Evolutionary conservation across 2,888 invertebrate species (phyloP).

Genomic region (Polymixis lichenea): DNA sequence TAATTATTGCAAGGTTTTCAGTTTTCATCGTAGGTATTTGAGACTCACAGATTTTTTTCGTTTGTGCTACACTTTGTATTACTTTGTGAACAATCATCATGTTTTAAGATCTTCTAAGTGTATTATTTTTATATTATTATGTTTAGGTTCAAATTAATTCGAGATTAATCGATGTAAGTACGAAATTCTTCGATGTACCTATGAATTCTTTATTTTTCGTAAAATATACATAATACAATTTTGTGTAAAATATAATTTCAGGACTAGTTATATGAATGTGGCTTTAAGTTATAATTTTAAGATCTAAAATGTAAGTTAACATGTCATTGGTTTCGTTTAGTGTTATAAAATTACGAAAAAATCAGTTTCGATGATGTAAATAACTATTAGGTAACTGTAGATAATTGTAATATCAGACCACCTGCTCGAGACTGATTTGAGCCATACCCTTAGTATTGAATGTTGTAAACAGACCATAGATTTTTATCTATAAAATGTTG

Average conservation of each 20-base stretch:
- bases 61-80: slow-evolving; percentile 15
- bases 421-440: slow-evolving; percentile 85
- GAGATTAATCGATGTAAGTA: slow-evolving; percentile 23
- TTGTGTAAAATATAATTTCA: slow-evolving; percentile 55
- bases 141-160: slow-evolving; percentile 48
- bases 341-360: slow-evolving; percentile 61
- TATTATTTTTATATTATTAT: slow-evolving; percentile 29
- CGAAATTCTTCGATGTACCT: slow-evolving; percentile 28
- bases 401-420: slow-evolving; percentile 72
- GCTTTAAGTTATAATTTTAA: slow-evolving; percentile 76
- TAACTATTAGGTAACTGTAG: slow-evolving; percentile 76
- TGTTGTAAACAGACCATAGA: slow-evolving; percentile 59
- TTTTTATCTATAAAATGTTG: slow-evolving; percentile 61
- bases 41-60: neutral
- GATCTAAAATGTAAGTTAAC: slow-evolving; percentile 59
- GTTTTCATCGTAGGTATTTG: neutral
- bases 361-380: slow-evolving; percentile 82
- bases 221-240: slow-evolving; percentile 35
- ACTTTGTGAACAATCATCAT: slow-evolving; percentile 38
- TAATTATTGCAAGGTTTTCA: slow-evolving; percentile 17
- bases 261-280: slow-evolving; percentile 61
- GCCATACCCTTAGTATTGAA: slow-evolving; percentile 82
- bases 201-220: slow-evolving; percentile 49
- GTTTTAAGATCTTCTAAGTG: slow-evolving; percentile 34
- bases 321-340: slow-evolving; percentile 65